A percentile compares a stretch with the other conserved stretches of the same genome.
Evolutionary conservation across 2,113 vertebrate genomes (phyloP).

Genomic region (Macroglossus sobrinus): DNA sequence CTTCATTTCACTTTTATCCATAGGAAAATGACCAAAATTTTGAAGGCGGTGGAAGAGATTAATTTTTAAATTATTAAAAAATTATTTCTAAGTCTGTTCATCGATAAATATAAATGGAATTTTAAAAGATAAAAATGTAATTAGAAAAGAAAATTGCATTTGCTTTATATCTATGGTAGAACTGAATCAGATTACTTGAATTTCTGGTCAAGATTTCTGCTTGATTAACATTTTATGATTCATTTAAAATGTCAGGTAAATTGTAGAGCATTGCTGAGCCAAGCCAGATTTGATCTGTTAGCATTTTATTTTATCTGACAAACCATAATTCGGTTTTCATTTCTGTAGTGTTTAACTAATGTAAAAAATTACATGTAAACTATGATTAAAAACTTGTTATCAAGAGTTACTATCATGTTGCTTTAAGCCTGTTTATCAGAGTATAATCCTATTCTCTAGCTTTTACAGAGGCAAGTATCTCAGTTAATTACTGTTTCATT

Average conservation of each 20-base stretch:
- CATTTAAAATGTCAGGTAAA: slow-evolving; percentile 70
- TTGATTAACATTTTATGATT: slow-evolving; percentile 51
- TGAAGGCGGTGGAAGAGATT: slow-evolving; percentile 15
- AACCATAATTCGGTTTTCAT: slow-evolving; percentile 67
- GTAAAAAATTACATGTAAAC: slow-evolving; percentile 61
- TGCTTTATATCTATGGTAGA: background rate
- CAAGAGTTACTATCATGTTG: slow-evolving; percentile 65
- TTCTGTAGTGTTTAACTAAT: slow-evolving; percentile 69
- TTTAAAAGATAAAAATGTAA: slow-evolving; percentile 46
- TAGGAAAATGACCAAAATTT: slow-evolving; percentile 19
- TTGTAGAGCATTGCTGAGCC: slow-evolving; percentile 53
- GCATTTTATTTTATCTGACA: slow-evolving; percentile 62
- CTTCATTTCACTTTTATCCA: background rate
- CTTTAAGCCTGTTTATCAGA: slow-evolving; percentile 76
- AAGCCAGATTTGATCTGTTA: slow-evolving; percentile 57
- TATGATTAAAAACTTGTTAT: slow-evolving; percentile 68
- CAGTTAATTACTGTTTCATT: slow-evolving; percentile 80
- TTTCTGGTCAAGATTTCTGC: slow-evolving; percentile 54
- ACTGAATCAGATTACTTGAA: slow-evolving; percentile 45
- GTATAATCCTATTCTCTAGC: slow-evolving; percentile 70
- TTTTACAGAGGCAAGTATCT: slow-evolving; percentile 75
- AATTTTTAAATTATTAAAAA: slow-evolving; percentile 44
- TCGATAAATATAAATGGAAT: slow-evolving; percentile 35
- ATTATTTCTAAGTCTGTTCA: slow-evolving; percentile 18
- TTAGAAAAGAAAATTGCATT: slow-evolving; percentile 57